Conservation (phyloP, 1,140 invertebrate genomes). For the Diplogasteroides magnus region DNA sequence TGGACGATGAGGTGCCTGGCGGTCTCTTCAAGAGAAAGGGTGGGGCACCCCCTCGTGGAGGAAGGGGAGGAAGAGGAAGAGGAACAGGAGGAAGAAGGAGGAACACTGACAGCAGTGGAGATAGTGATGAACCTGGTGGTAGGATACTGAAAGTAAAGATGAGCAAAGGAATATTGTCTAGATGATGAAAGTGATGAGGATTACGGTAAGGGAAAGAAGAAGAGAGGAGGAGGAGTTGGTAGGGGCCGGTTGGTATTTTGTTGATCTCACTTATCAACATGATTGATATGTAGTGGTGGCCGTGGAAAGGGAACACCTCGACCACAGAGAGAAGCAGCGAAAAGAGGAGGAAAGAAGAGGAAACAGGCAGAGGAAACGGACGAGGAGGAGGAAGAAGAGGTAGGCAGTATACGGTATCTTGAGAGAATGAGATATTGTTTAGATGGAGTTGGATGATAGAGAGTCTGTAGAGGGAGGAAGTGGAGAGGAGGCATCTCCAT, state of each 20-base stretch:
- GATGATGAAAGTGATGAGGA: conserved; percentile 17
- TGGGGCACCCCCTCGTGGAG: conserved; percentile 5
- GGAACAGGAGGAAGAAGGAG: conserved; percentile 10
- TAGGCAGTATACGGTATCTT: background rate
- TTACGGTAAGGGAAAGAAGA: conserved; percentile 11
- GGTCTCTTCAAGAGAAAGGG: conserved; percentile 17
- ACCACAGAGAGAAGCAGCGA: background rate
- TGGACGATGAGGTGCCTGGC: conserved; percentile 40
- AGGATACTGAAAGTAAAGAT: conserved; percentile 9
- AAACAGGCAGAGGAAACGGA: conserved; percentile 3
- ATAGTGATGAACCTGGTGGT: too few species aligned
- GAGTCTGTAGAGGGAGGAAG: too few species aligned
- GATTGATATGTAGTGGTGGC: conserved; percentile 2
- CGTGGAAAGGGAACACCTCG: background rate
- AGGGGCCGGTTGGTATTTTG: too few species aligned
- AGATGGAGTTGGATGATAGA: too few species aligned
- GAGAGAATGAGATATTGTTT: too few species aligned
- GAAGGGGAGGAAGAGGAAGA: conserved; percentile 12
- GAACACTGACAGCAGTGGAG: too few species aligned
- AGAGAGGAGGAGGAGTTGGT: background rate
- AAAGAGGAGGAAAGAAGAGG: conserved; percentile 5
- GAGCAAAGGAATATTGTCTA: background rate
- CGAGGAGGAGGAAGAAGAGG: background rate
- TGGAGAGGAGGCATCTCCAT: too few species aligned
- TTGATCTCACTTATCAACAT: too few species aligned